phyloP scores from a whole-genome alignment of 2,888 invertebrate species.

The Trissolcus japonicus region DNA sequence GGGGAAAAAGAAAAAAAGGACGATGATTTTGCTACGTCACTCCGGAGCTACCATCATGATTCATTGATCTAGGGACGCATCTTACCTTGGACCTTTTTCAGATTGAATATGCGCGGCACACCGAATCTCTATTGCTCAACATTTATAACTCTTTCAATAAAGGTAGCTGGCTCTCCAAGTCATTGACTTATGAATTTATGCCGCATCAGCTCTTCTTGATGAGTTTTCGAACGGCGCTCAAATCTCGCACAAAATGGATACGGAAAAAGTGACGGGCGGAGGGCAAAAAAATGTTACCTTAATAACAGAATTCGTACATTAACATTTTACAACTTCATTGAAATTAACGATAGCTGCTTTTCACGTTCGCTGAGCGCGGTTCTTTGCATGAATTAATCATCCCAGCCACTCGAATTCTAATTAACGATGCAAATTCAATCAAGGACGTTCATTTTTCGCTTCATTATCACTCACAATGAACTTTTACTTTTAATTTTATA shows the following conservation, averaged over 20 bases:
- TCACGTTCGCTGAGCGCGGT: neutral
- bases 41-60: slow-evolving; percentile 49
- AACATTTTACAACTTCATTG: slow-evolving; percentile 20
- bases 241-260: slow-evolving; percentile 15
- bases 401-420: no score
- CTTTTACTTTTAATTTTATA: no score
- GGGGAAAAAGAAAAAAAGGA: slow-evolving; percentile 18
- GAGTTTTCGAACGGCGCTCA: slow-evolving; percentile 45
- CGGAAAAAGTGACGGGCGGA: slow-evolving; percentile 41
- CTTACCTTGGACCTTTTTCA: slow-evolving; percentile 33
- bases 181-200: slow-evolving; percentile 58
- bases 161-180: slow-evolving; percentile 48
- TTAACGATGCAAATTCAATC: no score
- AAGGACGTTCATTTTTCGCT: no score
- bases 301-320: slow-evolving; percentile 31
- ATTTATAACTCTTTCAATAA: slow-evolving; percentile 55
- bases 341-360: slow-evolving; percentile 5
- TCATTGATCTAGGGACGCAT: slow-evolving; percentile 49
- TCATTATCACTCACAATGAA: no score
- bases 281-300: slow-evolving; percentile 34
- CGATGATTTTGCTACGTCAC: slow-evolving; percentile 48
- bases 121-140: slow-evolving; percentile 37
- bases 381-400: no score
- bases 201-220: slow-evolving; percentile 52
- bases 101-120: slow-evolving; percentile 31